Base-by-base conservation (phyloP, 2,888 invertebrate genomes). In the Panorpa germanica region DNA sequence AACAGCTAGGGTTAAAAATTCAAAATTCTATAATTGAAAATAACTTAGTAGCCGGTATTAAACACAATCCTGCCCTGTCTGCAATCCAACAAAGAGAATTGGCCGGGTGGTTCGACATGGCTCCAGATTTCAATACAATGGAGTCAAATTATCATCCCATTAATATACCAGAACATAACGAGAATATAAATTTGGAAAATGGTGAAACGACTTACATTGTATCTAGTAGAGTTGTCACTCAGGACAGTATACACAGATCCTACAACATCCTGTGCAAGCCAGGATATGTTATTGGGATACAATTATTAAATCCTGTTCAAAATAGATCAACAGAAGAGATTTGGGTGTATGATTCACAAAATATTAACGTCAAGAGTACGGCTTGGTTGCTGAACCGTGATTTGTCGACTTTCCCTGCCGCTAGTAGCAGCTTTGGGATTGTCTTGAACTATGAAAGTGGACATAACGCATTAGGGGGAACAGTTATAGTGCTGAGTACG, bases 231-330 rank as follows among this genome's bases (percentile, higher is more conserved):
- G 55, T 60, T 5, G 52, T 60, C 24, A 59, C 61, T 2, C 65
- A 63, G 4, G 67, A 71, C 40, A 61, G 50, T 30, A 54, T 70
- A 13, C 49, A 48, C 1, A 60, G 67, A 42, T 62, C 60, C 5
- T 68, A 75, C 38, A 64, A 61, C 34, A 65, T 75, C 4, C 61
- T 63, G 42, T 77, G 81, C 39, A 72, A 73, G 35, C 81, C 83
- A 3, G 81, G 83, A 4, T 82, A 74, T 49, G 83, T 85, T 1
- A 65, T 91, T 28, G 88, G 88, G 5, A 68, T 93, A 25, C 86
- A 91, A 50, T 65, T 93, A 10, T 54, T 93, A 4, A 91, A 90
- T 55, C 88, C 90, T 2, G 78, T 88, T 34, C 80, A 83, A 41
- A 82, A 82, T 47, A 70, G 78, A 35, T 86, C 85, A 30, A 74